A percentile compares a stretch with the other conserved stretches of the same genome.
Conservation (phyloP, 1,140 invertebrate species). For the Galleria mellonella region DNA sequence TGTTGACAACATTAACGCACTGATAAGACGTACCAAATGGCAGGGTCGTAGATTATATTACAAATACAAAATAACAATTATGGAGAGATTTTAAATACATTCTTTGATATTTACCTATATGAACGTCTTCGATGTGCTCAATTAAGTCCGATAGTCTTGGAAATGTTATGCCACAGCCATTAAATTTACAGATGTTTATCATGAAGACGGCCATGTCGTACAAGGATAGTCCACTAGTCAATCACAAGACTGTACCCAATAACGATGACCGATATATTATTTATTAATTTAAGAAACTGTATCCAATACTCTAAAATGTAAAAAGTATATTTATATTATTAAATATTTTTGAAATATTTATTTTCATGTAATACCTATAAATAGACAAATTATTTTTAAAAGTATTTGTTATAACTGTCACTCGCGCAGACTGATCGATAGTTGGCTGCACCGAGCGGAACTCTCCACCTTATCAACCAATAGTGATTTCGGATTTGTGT, state of each 20-base stretch:
- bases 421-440: slow-evolving; percentile 49
- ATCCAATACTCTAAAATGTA: not conserved
- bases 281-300: not conserved
- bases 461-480: slow-evolving; percentile 50
- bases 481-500: slow-evolving; percentile 46
- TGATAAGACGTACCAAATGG: slow-evolving; percentile 57
- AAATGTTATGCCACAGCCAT: slow-evolving; percentile 88
- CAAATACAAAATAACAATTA: slow-evolving; percentile 24
- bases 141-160: slow-evolving; percentile 85
- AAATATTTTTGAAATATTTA: not conserved
- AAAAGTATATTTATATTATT: not conserved
- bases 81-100: slow-evolving; percentile 18
- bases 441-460: slow-evolving; percentile 59
- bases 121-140: slow-evolving; percentile 89
- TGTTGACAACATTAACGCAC: slow-evolving; percentile 59
- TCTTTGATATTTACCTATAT: slow-evolving; percentile 82
- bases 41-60: slow-evolving; percentile 40
- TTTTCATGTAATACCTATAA: not conserved
- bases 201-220: slow-evolving; percentile 88
- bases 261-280: not conserved
- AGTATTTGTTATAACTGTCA: slow-evolving; percentile 38
- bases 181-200: slow-evolving; percentile 91
- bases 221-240: slow-evolving; percentile 59
- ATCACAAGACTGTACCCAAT: slow-evolving; percentile 27
- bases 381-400: slow-evolving; percentile 4